Evolutionary conservation across 2,797 vertebrate species (phyloP).

Genomic region (Peromyscus melanophrys): DNA sequence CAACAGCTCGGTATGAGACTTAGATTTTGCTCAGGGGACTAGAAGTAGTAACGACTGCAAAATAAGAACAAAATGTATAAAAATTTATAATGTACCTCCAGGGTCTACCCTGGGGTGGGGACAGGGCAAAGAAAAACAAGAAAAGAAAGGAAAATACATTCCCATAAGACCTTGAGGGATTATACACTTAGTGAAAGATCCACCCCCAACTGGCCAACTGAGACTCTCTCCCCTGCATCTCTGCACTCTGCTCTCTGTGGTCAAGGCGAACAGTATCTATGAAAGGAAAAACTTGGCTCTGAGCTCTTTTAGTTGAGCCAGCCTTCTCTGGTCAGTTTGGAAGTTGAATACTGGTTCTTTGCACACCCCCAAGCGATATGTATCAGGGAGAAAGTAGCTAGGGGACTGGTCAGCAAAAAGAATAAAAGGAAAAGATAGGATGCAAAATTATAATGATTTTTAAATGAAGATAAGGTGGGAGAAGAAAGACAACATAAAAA

Average conservation of each 20-base stretch:
- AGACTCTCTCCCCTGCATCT: conserved; percentile 64
- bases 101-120: conserved; percentile 64
- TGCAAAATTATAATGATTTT: conserved; percentile 89
- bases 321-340: conserved; percentile 86
- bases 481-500: conserved; percentile 90
- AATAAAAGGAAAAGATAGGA: conserved; percentile 87
- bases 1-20: neutral
- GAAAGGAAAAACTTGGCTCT: conserved; percentile 92
- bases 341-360: conserved; percentile 89
- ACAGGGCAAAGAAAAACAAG: neutral
- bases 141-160: neutral
- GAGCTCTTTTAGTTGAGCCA: conserved; percentile 89
- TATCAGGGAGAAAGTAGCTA: conserved; percentile 88
- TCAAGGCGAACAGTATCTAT: conserved; percentile 78
- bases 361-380: conserved; percentile 91
- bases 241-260: conserved; percentile 35
- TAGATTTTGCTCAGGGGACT: conserved; percentile 71
- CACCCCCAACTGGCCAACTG: conserved; percentile 48
- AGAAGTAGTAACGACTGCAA: conserved; percentile 79
- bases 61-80: conserved; percentile 80
- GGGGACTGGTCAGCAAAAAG: conserved; percentile 90
- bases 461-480: conserved; percentile 87
- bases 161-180: conserved; percentile 55
- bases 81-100: conserved; percentile 69
- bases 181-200: conserved; percentile 45